phyloP scores from a whole-genome alignment of 2,113 vertebrate species.

The Hemicordylus capensis region DNA sequence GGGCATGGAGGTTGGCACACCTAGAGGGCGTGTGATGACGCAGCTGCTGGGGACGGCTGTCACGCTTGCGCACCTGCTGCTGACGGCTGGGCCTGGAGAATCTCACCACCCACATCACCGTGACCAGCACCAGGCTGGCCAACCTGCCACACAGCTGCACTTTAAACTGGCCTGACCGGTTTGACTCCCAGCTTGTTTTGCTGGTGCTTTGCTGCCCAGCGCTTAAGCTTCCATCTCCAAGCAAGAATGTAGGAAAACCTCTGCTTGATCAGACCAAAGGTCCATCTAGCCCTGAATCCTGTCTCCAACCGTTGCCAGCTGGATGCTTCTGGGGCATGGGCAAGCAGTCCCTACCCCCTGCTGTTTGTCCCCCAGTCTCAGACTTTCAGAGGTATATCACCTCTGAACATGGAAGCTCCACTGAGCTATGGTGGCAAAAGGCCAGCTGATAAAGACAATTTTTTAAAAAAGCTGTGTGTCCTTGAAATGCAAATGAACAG shows the following conservation, averaged over 20 bases:
- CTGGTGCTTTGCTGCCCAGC: neutral
- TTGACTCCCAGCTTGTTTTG: neutral
- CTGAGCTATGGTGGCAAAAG: no score
- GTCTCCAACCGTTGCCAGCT: neutral
- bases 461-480: no score
- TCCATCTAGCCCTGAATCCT: neutral
- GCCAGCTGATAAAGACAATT: no score
- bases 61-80: conserved; percentile 2
- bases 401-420: no score
- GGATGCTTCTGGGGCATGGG: neutral
- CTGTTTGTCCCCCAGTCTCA: neutral
- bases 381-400: neutral
- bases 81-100: neutral
- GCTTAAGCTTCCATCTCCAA: neutral
- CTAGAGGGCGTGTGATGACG: neutral
- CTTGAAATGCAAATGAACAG: no score
- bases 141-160: neutral
- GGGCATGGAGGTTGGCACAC: neutral
- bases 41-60: neutral
- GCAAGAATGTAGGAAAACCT: neutral
- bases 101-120: neutral
- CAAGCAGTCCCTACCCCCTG: neutral
- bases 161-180: neutral
- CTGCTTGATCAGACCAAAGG: neutral
- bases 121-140: neutral